Evolutionary conservation across 2,888 invertebrate species (phyloP), one percentile per base, ranked within the genome.

Genomic region (Sarcophaga rosellei): DNA sequence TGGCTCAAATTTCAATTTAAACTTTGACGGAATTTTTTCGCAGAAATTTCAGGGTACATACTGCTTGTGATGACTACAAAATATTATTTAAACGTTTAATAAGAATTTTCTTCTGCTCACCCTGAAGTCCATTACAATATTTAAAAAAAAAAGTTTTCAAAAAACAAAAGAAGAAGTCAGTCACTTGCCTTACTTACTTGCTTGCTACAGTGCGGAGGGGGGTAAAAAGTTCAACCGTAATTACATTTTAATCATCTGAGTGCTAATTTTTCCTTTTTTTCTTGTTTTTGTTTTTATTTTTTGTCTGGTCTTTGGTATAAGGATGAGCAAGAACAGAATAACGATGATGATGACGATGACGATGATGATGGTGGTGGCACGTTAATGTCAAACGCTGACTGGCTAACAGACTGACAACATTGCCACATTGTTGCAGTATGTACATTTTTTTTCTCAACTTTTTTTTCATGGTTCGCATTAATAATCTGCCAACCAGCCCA

Each of bases 181-280:
- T 47, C 10, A 35, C 35, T 35, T 35, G 35, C 35, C 35, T 77
- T 44, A 61, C 61, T 17, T 35, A 72, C 70, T 72, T 66, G 20
- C 70, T 72, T 66, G 20, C 25, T 74, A 65, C 62, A 44, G 61
- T 57, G 45, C 25, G 23, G 15, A 57, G 62, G 10, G 70, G 15
- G 23, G n/a, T 74, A 84, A 84, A 81, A 83, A 83, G 82, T 87
- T 86, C 23, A 84, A 73, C 69, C 85, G 81, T 87, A 88, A 89
- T 88, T 91, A 91, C 91, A 90, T 90, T 92, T 91, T 91, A 92
- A 91, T 91, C 90, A 92, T 91, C 90, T 90, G 89, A 91, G 90
- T 90, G 90, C 90, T 73, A 86, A 70, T 91, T 91, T 91, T 89
- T 90, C 90, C 90, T 90, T 87, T 68, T 66, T 80, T 62, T 90